phyloP scores from a whole-genome alignment of 2,888 invertebrate genomes.

The Thelaira solivaga region DNA sequence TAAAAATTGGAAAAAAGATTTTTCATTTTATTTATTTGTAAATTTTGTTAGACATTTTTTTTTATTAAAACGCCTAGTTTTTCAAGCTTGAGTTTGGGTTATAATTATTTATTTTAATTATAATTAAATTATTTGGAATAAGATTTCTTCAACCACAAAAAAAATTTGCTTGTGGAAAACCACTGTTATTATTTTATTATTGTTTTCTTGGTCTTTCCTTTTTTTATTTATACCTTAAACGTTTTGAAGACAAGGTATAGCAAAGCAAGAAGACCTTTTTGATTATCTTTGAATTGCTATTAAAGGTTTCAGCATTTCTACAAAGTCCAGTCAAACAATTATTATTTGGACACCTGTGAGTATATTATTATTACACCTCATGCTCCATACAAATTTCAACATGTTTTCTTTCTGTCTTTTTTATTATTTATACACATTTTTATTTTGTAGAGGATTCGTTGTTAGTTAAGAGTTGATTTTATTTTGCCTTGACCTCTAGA shows the following conservation, averaged over 20 bases:
- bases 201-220: not conserved
- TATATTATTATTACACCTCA: conserved; percentile 74
- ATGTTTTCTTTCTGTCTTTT: not conserved
- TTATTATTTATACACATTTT: conserved; percentile 7
- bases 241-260: conserved; percentile 27
- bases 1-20: too few species aligned
- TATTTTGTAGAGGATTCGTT: conserved; percentile 6
- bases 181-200: conserved; percentile 29
- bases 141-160: too few species aligned
- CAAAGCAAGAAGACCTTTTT: conserved; percentile 54
- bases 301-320: conserved; percentile 55
- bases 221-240: conserved; percentile 13
- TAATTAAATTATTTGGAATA: too few species aligned
- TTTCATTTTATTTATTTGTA: too few species aligned
- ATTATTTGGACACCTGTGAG: conserved; percentile 73
- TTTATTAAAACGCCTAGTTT: too few species aligned
- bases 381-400: conserved; percentile 38
- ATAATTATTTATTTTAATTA: too few species aligned
- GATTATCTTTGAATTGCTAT: conserved; percentile 61
- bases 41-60: too few species aligned
- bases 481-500: conserved; percentile 41
- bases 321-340: conserved; percentile 35
- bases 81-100: too few species aligned
- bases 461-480: conserved; percentile 1
- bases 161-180: not conserved